Base-by-base conservation (phyloP, 2,113 vertebrate species). In the Blennius ocellaris region DNA sequence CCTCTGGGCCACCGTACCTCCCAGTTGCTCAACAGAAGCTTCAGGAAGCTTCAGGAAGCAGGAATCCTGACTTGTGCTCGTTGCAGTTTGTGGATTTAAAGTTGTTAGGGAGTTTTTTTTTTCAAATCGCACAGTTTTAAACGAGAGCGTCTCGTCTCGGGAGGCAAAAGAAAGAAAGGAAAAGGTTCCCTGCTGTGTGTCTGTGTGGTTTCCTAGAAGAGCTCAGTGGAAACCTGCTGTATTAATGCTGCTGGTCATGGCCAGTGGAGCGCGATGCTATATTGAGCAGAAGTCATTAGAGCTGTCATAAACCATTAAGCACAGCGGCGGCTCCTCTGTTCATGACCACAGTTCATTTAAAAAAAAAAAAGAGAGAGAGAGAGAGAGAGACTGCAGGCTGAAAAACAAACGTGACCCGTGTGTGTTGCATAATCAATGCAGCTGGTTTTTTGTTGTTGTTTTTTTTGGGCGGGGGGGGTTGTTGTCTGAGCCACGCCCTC, bases 341-440 rank as follows among this genome's bases (percentile, higher is more conserved):
- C 67, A n/a, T 65, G 62, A 79, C 36, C 16, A 9, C 49, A 52
- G 4, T 47, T 68, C 9, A 9, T 21, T 45, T 3, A 5, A 15
- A 30, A 44, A 56, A 54, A n/a, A 40, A 14, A 36, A 10, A 38
- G 38, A 15, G 7, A 10, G 16, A 49, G 54, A n/a, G 63, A 9
- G 41, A 54, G 51, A 15, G 64, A 56, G 8, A 14, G 11, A 10
- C 15, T 53, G 8, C 15, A 47, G 41, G 12, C 48, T 2, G 36
- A 60, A 48, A 12, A 15, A 36, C 17, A 8, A 21, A 44, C 51
- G 8, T 5, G 45, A 11, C 15, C 65, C 70, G 62, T 43, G 38
- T 73, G 50, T 72, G 73, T 80, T 89, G 71, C 87, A 87, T 92
- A 87, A 90, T 90, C 54, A 75, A 89, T 88, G 77, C 47, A 6